These are phyloP conservation scores for Siniperca undulata DNA, from an alignment of 2,797 vertebrate species.

Conservation along the genomic window DNA sequence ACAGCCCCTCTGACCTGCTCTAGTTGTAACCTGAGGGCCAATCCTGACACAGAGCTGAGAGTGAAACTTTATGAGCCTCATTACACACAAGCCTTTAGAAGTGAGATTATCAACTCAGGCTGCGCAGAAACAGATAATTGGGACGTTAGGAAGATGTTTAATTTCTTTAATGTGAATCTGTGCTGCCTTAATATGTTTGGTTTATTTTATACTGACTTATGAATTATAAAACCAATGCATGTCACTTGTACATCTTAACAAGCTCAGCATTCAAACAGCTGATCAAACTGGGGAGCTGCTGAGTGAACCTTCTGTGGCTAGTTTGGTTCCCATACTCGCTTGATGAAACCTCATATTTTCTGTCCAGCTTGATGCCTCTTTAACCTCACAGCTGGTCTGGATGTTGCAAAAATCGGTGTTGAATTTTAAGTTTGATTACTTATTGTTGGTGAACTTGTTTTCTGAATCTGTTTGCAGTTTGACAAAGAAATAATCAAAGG, in stretches of 20 bases:
- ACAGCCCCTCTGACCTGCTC: constrained; percentile 57
- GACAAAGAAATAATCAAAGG: neutral
- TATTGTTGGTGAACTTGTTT: neutral
- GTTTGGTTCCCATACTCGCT: neutral
- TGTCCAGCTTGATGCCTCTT: neutral
- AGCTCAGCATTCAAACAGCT: neutral
- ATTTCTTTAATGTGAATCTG: neutral
- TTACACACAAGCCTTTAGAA: constrained; percentile 64
- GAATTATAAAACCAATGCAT: neutral
- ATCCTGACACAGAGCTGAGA: constrained; percentile 26
- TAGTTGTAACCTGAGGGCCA: constrained; percentile 71
- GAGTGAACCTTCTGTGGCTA: neutral
- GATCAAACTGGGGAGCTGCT: neutral
- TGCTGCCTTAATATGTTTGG: no score
- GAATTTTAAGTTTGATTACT: neutral
- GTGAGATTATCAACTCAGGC: constrained; percentile 17
- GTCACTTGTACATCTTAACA: neutral
- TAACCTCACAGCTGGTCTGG: neutral
- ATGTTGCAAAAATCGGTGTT: neutral
- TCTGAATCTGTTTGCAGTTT: neutral
- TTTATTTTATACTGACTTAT: neutral
- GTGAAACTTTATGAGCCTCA: constrained; percentile 67
- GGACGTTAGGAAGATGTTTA: neutral
- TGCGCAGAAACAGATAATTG: neutral
- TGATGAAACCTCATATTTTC: neutral